Evolutionary conservation across 2,113 vertebrate genomes (phyloP), one percentile per base, ranked within the genome.

Genomic region (Campylomormyrus numenius): DNA sequence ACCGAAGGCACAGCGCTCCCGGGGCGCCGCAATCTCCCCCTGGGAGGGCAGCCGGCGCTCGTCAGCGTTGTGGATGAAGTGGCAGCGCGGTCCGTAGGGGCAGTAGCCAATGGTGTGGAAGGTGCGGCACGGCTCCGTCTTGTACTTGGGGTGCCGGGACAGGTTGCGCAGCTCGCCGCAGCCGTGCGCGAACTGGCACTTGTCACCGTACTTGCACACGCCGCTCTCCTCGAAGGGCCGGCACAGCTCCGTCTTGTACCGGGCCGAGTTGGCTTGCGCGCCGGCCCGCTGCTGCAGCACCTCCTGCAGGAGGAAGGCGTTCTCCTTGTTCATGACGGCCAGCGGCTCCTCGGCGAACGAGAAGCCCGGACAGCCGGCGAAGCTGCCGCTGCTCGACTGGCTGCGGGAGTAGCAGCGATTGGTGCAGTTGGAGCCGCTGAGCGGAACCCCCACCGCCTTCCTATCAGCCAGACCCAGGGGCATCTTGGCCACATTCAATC

Each of bases 81-180:
- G 97, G 93, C 97, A 97, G 91, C 97, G 97, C 2, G 97, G 96
- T 89, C 97, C 97, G 0, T 98, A 98, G 0, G 97, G 97, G 91
- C 97, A 98, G 93, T 97, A 98, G 35, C 97, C 97, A 11, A 96
- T 96, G 94, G 96, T 97, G 93, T 98, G 97, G 95, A 98, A 98
- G 89, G 97, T 98, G 94, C 97, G 97, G 93, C 97, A 98, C 88
- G 97, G 96, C 95, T 98, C 97, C 0, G 97, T 98, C 95, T 98
- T 98, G 95, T 98, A 98, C 94, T 98, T 98, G 91, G 97, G 97
- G 88, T 98, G 97, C 50, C 97, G 97, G 88, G 95, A 97, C 93
- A 97, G 94, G 94, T 96, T 97, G 52, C 97, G 96, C 92, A 97
- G 95, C 96, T 98, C 97, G 0, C 97, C 96, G 93, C 96, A 95